Percentiles rank a stretch among this genome's conserved stretches.
Conservation (phyloP, 1,140 invertebrate genomes). For the Drosophila carrolli region DNA sequence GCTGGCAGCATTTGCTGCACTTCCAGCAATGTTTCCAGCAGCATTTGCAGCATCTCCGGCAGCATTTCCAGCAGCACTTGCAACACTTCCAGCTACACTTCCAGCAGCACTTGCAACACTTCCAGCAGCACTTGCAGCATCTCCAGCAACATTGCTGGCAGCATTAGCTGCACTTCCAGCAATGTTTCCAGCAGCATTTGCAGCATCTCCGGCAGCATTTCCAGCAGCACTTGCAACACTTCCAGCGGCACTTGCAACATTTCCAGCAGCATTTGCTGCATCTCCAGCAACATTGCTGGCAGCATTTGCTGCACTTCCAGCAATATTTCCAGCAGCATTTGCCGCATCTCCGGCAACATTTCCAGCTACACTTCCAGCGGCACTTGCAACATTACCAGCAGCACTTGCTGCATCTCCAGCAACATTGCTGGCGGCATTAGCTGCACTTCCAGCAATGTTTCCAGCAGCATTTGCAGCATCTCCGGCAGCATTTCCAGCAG, state of each 20-base stretch:
- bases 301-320: conserved; percentile 2
- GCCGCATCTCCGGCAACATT: background rate
- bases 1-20: too few species aligned
- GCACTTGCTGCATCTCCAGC: conserved; percentile 21
- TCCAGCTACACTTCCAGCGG: too few species aligned
- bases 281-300: conserved; percentile 26
- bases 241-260: conserved; percentile 1
- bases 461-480: background rate
- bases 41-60: conserved; percentile 21
- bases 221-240: background rate
- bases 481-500: conserved; percentile 8
- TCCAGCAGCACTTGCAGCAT: conserved; percentile 15
- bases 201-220: background rate
- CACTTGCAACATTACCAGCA: conserved; percentile 10
- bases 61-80: conserved; percentile 14
- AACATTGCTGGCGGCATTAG: conserved; percentile 17
- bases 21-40: conserved; percentile 19
- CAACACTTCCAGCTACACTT: conserved; percentile 12
- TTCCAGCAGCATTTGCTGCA: conserved; percentile 23
- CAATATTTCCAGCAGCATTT: background rate
- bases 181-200: conserved; percentile 18
- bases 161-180: conserved; percentile 9
- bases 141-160: conserved; percentile 11
- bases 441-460: conserved; percentile 1
- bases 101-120: conserved; percentile 13